phyloP scores from a whole-genome alignment of 2,797 vertebrate species.

The Eulemur rubriventer region DNA sequence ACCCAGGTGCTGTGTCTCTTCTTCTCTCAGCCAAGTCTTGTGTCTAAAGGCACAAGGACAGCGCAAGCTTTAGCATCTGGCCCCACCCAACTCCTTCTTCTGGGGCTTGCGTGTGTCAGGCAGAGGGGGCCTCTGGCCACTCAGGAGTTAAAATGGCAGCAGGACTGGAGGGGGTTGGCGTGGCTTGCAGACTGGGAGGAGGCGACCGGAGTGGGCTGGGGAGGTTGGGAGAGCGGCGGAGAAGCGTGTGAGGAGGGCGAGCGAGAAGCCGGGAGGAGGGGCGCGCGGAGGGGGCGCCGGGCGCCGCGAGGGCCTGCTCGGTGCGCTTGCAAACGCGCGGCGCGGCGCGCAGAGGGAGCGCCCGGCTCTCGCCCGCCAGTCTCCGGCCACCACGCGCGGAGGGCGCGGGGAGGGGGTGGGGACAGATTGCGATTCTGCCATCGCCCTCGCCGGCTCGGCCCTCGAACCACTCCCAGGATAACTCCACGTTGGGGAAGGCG shows the following conservation, averaged over 20 bases:
- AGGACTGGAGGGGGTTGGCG: slow-evolving; percentile 65
- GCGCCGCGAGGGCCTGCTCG: slow-evolving; percentile 49
- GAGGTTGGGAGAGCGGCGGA: slow-evolving; percentile 58
- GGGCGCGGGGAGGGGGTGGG: not conserved
- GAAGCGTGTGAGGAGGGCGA: slow-evolving; percentile 34
- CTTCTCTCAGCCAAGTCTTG: not conserved
- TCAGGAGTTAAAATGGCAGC: slow-evolving; percentile 77
- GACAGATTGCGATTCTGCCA: not conserved
- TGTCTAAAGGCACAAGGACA: not conserved
- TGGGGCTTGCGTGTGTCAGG: not conserved
- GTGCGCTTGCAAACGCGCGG: slow-evolving; percentile 37
- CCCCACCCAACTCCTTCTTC: slow-evolving; percentile 56
- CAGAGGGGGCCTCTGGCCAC: slow-evolving; percentile 51
- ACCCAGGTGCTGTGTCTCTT: not conserved
- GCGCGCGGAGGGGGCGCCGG: slow-evolving; percentile 32
- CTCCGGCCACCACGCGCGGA: not conserved
- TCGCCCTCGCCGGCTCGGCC: not conserved
- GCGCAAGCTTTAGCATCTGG: not conserved
- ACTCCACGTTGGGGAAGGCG: slow-evolving; percentile 12
- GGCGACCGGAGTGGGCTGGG: slow-evolving; percentile 68
- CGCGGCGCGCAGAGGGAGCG: slow-evolving; percentile 31
- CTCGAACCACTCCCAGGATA: slow-evolving; percentile 36
- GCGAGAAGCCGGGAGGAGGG: slow-evolving; percentile 46
- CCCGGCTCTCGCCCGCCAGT: slow-evolving; percentile 20
- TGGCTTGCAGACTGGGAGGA: slow-evolving; percentile 63